These are phyloP conservation scores for Enteromius paludinosus DNA, from an alignment of 2,797 vertebrate genomes.

Conservation along the genomic window DNA sequence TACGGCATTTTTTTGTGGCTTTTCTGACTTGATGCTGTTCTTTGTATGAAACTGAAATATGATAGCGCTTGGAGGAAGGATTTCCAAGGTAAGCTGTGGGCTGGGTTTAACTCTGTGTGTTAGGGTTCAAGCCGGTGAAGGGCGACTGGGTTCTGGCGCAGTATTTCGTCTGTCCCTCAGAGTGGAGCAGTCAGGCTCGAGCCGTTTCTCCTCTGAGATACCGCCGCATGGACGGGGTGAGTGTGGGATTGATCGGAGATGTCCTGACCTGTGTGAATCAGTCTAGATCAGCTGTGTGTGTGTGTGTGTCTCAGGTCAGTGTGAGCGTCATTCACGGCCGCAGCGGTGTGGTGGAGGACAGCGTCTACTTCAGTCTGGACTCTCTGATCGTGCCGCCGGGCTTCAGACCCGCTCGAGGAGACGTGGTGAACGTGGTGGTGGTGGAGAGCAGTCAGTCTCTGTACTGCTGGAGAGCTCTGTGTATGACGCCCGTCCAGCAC, in stretches of 20 bases:
- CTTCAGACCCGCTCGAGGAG: constrained; percentile 79
- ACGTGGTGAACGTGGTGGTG: constrained; percentile 87
- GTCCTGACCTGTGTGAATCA: neutral
- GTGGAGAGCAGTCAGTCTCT: constrained; percentile 93
- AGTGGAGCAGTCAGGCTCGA: constrained; percentile 85
- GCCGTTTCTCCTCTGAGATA: constrained; percentile 89
- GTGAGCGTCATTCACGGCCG: constrained; percentile 71
- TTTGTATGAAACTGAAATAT: too few species aligned
- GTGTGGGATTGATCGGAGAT: neutral
- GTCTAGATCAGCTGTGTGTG: neutral
- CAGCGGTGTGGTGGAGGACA: constrained; percentile 85
- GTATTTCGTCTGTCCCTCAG: constrained; percentile 82
- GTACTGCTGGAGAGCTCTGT: constrained; percentile 91
- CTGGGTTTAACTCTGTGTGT: constrained; percentile 1
- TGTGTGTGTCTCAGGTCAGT: constrained; percentile 74
- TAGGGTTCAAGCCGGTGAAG: constrained; percentile 87
- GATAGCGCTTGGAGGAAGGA: too few species aligned
- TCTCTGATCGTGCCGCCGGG: constrained; percentile 83
- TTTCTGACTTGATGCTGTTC: too few species aligned
- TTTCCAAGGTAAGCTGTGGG: neutral
- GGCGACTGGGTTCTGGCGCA: constrained; percentile 95
- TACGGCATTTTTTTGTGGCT: too few species aligned
- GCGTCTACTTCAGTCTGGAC: constrained; percentile 89
- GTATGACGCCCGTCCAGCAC: constrained; percentile 81
- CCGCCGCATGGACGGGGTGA: constrained; percentile 86